Base-by-base conservation (phyloP, 2,888 invertebrate genomes). In the Electrophaes corylata region DNA sequence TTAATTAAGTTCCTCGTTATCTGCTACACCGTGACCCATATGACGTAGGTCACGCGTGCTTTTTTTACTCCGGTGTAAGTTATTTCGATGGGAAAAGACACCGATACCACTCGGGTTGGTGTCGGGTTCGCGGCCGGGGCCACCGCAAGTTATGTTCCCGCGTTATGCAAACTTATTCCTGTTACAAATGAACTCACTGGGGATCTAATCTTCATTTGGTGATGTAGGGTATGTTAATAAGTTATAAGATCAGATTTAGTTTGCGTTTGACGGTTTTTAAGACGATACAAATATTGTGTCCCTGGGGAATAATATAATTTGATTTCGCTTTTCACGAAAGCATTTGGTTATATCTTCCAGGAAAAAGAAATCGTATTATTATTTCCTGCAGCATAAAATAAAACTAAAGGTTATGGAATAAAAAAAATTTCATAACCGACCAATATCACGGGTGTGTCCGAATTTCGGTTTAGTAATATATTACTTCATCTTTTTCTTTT, bases 181-280 rank as follows among this genome's bases (percentile, higher is more conserved):
- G 77, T 86, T 84, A 80, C 83, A 83, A 84, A 83, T 81, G 75
- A 80, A 79, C 72, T 74, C 81, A 73, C 83, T 72, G 68, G 83
- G 78, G 83, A 55, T 44, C 12, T 14, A 41, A 50, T 46, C 51
- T 55, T 53, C 49, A 41, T 59, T 59, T 84, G 78, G 69, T 67
- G 49, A 49, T 31, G 49, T 5, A 26, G 29, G 3, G 14, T 26
- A 29, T 26, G 39, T 16, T 49, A 19, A 39, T 31, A 31, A 49
- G 40, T 23, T 26, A 26, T 14, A 16, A 3, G 40, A 33, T 48
- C 37, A 0, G 37, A 37, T 11, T 11, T 16, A 49, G 23, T 19
- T 52, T 52, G 18, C n/a, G 19, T 39, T 18, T 10, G 16, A 8
- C 14, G 16, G 10, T 29, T 29, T 10, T n/a, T 31, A 31, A n/a